These are phyloP conservation scores for Rhinella marina DNA, from an alignment of 2,797 vertebrate species.

Conservation along the genomic window DNA sequence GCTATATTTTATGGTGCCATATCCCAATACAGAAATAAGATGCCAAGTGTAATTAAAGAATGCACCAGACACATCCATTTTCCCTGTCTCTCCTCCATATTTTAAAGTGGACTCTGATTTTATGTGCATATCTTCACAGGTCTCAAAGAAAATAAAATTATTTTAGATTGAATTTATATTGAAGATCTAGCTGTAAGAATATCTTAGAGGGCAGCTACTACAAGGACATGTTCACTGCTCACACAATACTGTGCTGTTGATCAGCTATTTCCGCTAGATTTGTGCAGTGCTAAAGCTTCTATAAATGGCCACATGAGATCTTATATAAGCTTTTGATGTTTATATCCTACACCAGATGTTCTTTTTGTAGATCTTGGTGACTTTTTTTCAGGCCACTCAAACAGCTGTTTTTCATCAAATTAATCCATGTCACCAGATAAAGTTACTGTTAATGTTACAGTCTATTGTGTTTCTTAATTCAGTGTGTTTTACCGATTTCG, in stretches of 20 bases:
- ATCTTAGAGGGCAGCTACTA: neutral
- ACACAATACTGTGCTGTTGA: neutral
- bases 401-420: slow-evolving; percentile 10
- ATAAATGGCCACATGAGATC: slow-evolving; percentile 7
- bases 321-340: slow-evolving; percentile 17
- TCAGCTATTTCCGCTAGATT: neutral
- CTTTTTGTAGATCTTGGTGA: slow-evolving; percentile 13
- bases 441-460: neutral
- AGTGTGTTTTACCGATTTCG: neutral
- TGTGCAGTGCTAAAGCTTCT: neutral
- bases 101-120: neutral
- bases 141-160: neutral
- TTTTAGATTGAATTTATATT: neutral
- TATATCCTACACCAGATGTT: slow-evolving; percentile 15
- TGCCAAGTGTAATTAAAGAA: neutral
- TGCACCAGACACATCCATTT: neutral
- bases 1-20: slow-evolving; percentile 5
- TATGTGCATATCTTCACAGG: neutral
- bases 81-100: neutral
- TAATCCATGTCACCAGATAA: neutral
- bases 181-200: neutral
- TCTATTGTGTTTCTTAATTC: neutral
- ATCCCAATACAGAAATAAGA: neutral
- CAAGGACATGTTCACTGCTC: slow-evolving; percentile 12
- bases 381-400: neutral